phyloP scores from a whole-genome alignment of 2,113 vertebrate genomes.

The Mesoclemmys tuberculata region DNA sequence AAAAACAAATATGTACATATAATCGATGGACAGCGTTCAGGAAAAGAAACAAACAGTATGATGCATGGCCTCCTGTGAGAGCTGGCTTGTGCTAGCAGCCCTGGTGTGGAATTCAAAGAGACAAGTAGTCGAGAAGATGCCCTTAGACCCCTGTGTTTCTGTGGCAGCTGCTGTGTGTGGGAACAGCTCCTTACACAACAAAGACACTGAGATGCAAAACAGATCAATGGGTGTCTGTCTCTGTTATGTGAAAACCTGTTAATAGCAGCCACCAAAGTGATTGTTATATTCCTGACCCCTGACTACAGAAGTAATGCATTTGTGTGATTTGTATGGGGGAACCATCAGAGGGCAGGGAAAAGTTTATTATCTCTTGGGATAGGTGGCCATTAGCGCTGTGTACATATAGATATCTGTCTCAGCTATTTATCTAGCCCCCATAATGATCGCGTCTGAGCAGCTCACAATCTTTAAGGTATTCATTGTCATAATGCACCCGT shows the following conservation, averaged over 20 bases:
- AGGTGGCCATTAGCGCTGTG: neutral
- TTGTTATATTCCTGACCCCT: neutral
- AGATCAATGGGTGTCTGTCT: neutral
- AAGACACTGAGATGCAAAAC: neutral
- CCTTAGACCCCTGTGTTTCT: neutral
- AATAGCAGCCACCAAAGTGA: neutral
- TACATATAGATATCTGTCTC: neutral
- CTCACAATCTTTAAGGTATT: neutral
- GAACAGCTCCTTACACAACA: neutral
- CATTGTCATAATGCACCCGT: neutral
- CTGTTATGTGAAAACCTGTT: neutral
- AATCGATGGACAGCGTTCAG: neutral
- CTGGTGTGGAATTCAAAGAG: neutral
- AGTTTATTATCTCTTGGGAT: too few relatives aligned
- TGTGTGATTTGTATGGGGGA: neutral
- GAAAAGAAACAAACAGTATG: neutral
- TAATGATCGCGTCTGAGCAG: too few relatives aligned
- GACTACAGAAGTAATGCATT: neutral
- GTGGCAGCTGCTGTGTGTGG: neutral
- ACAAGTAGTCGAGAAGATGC: neutral
- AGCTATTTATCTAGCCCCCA: neutral
- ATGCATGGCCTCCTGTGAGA: neutral
- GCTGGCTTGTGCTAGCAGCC: too few relatives aligned
- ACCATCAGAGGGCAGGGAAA: neutral
- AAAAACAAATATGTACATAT: rapidly evolving